phyloP scores from a whole-genome alignment of 1,140 invertebrate genomes.

The Drosophila ogumai region DNA sequence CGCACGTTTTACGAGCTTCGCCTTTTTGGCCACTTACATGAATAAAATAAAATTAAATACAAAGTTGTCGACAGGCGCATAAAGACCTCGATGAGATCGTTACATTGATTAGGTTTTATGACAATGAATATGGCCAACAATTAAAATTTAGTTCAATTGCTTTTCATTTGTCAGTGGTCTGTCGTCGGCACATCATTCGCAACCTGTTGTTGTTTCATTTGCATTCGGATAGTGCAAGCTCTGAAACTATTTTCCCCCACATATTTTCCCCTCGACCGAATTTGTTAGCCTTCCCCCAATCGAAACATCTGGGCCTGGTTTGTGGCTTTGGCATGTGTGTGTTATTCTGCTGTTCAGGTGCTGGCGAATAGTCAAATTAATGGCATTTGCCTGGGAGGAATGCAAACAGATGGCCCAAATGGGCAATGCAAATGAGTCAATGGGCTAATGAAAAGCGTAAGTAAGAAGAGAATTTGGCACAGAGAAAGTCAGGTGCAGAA shows the following conservation, averaged over 20 bases:
- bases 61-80: constrained; percentile 63
- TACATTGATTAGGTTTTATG: constrained; percentile 51
- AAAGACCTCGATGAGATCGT: constrained; percentile 68
- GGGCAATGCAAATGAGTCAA: constrained; percentile 20
- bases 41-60: constrained; percentile 61
- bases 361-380: constrained; percentile 17
- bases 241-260: constrained; percentile 3
- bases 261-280: constrained; percentile 1
- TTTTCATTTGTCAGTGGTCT: constrained; percentile 54
- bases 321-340: constrained; percentile 13
- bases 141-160: constrained; percentile 77
- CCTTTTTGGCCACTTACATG: constrained; percentile 44
- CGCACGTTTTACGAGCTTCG: constrained; percentile 56
- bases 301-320: constrained; percentile 39
- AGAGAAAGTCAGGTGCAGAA: constrained; percentile 18
- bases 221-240: constrained; percentile 8
- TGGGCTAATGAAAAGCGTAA: constrained; percentile 19
- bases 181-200: constrained; percentile 47
- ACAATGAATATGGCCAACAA: constrained; percentile 75
- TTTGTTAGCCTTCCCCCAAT: constrained; percentile 1
- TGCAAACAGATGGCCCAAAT: constrained; percentile 25
- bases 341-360: constrained; percentile 16
- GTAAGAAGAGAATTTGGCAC: constrained; percentile 6
- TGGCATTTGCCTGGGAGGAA: constrained; percentile 22
- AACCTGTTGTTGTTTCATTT: constrained; percentile 48